These are phyloP conservation scores for Myotis brandtii DNA, from an alignment of 2,113 vertebrate genomes.

Conservation along the genomic window DNA sequence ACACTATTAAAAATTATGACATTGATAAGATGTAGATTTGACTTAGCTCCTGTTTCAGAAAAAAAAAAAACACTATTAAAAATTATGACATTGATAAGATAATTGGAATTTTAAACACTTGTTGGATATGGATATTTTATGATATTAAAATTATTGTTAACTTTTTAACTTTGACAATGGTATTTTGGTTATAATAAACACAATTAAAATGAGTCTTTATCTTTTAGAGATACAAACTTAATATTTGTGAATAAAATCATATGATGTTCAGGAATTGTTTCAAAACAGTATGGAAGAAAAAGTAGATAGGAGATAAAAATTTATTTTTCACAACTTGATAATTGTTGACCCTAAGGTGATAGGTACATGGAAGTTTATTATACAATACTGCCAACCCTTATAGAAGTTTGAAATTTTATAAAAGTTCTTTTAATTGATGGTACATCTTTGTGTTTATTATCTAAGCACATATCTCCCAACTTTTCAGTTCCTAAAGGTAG, in stretches of 20 bases:
- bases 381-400: not conserved
- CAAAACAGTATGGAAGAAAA: not conserved
- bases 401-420: not conserved
- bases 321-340: not conserved
- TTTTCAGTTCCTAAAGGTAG: not conserved
- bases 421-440: not conserved
- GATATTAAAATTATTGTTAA: not conserved
- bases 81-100: not conserved
- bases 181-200: not conserved
- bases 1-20: not conserved
- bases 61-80: not conserved
- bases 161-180: not conserved
- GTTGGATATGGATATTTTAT: not conserved
- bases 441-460: not conserved
- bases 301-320: not conserved
- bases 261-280: not conserved
- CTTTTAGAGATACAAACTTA: not conserved
- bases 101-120: slow-evolving; percentile 8
- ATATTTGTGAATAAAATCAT: slow-evolving; percentile 11
- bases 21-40: not conserved
- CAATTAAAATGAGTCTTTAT: not conserved
- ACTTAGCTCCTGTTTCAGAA: not conserved
- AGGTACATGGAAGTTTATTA: not conserved
- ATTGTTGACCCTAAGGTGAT: not conserved
- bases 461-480: not conserved